These are phyloP conservation scores for Cremastinae sp. DNA, from an alignment of 2,888 invertebrate genomes.

Conservation along the genomic window DNA sequence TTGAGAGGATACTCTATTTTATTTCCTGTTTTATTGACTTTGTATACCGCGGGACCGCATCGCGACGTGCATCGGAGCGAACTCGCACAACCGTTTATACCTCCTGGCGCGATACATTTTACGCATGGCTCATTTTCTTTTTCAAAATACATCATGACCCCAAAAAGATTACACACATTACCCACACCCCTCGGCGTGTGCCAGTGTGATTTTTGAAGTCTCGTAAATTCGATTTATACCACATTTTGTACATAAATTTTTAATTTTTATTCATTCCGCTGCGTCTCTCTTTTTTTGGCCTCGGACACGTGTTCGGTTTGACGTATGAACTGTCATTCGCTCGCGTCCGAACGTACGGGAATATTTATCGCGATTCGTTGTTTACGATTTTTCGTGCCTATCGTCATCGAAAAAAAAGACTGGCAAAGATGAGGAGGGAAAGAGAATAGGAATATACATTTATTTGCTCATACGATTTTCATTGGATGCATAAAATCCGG, in stretches of 20 bases:
- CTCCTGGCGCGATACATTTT: slow-evolving; percentile 38
- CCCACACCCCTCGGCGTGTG: no score
- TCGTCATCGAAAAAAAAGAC: neutral
- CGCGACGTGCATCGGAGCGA: slow-evolving; percentile 43
- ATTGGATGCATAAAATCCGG: slow-evolving; percentile 25
- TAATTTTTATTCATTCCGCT: no score
- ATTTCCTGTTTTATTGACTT: slow-evolving; percentile 60
- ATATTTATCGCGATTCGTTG: slow-evolving; percentile 16
- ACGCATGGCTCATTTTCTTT: slow-evolving; percentile 51
- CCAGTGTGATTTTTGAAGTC: no score
- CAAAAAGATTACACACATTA: slow-evolving; percentile 18
- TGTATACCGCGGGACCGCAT: slow-evolving; percentile 44
- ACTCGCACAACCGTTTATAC: slow-evolving; percentile 19
- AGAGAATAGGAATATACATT: neutral
- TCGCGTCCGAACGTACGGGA: neutral
- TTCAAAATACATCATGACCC: slow-evolving; percentile 5
- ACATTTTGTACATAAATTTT: no score
- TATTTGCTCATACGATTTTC: slow-evolving; percentile 18
- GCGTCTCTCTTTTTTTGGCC: neutral
- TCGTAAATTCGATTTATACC: no score
- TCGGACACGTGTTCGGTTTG: neutral
- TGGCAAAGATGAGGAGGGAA: no score
- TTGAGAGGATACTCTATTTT: slow-evolving; percentile 51
- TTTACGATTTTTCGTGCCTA: slow-evolving; percentile 23
- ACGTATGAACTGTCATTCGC: slow-evolving; percentile 4